Evolutionary conservation across 2,888 invertebrate species (phyloP), one percentile per base, ranked within the genome.

Genomic region (Oegoconia quadripuncta): DNA sequence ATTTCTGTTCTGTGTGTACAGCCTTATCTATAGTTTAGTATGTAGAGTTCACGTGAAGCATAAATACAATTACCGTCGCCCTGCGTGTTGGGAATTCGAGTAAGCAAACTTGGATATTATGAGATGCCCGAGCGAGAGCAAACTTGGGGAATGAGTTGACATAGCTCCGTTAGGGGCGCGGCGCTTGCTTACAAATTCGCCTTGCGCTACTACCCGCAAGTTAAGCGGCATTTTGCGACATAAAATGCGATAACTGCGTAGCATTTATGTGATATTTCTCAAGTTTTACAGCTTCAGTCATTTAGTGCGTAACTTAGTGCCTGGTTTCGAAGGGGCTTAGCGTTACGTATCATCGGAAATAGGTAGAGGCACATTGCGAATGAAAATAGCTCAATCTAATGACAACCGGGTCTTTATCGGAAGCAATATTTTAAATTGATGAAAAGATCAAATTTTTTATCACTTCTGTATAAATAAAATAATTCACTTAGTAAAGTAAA

Each of bases 81-180:
- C 8, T 8, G 22, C n/a, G n/a, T 14, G 31, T 20, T 29, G 11
- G 9, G 28, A 23, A 23, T 23, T n/a, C n/a, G n/a, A n/a, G n/a
- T n/a, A n/a, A n/a, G n/a, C n/a, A n/a, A n/a, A n/a, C n/a, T n/a
- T n/a, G n/a, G n/a, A n/a, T n/a, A n/a, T n/a, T n/a, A 34, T 30
- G 27, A 35, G 31, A 34, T 33, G 36, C 12, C 25, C 37, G 41
- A 36, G 26, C 8, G 13, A 26, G 27, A 34, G 27, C 34, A 18
- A 27, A 27, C 18, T 15, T 23, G 13, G 27, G 17, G 17, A 27
- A 34, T 27, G 12, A 27, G 34, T 34, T 27, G 34, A 27, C 34
- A n/a, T n/a, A n/a, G n/a, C n/a, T 3, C n/a, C n/a, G 23, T 9
- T 8, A 14, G 7, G 27, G 13, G 12, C 13, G 7, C 6, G 12